phyloP scores from a whole-genome alignment of 2,797 vertebrate species.

The Taenioides sp. region DNA sequence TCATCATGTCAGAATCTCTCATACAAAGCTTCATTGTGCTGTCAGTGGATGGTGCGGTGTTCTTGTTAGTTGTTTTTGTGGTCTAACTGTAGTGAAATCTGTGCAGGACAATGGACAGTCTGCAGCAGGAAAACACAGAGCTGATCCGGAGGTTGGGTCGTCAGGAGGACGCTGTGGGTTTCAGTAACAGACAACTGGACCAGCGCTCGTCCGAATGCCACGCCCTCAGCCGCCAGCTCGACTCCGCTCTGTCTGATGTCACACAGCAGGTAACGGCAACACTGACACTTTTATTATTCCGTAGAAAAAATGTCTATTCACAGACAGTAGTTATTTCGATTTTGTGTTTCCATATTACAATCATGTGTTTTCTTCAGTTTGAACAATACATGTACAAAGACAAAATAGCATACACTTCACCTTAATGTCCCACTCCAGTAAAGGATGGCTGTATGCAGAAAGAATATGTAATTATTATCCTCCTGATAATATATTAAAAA shows the following conservation, averaged over 20 bases:
- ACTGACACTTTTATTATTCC: not conserved
- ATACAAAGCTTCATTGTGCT: not conserved
- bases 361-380: not conserved
- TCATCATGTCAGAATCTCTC: not conserved
- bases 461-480: too few species aligned
- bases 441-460: too few species aligned
- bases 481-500: too few species aligned
- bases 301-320: not conserved
- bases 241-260: slow-evolving; percentile 81
- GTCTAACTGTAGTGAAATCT: not conserved
- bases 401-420: not conserved
- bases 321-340: not conserved
- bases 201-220: slow-evolving; percentile 78
- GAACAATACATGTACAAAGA: not conserved
- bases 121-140: slow-evolving; percentile 81
- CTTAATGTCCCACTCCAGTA: too few species aligned
- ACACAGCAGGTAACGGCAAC: slow-evolving; percentile 77
- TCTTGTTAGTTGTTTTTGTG: not conserved
- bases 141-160: slow-evolving; percentile 76
- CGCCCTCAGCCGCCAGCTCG: slow-evolving; percentile 80
- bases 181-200: slow-evolving; percentile 77
- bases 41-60: not conserved
- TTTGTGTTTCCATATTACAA: not conserved
- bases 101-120: slow-evolving; percentile 76
- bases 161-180: slow-evolving; percentile 81